Base-by-base conservation (phyloP, 2,888 invertebrate species). In the Trichopria drosophilae region DNA sequence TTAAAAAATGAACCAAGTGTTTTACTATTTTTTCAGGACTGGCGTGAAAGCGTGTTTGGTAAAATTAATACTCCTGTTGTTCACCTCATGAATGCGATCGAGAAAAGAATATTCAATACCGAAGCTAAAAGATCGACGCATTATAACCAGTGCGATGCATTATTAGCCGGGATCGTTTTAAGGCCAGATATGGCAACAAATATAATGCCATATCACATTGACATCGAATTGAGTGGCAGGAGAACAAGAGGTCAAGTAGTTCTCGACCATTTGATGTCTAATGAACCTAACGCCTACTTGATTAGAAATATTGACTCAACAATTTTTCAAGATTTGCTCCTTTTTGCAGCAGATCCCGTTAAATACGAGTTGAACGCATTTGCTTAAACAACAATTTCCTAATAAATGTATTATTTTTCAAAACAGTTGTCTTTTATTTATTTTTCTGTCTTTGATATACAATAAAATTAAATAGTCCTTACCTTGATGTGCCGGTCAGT, bases 191-290 rank as follows among this genome's bases (percentile, higher is more conserved):
- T 79, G 40, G 71, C 78, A 5, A 65, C 65, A 10, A 51, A 58
- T 23, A 39, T 61, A 19, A 36, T 52, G 1, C 3, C 59, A 12
- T 63, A 71, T 52, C 78, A 82, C 64, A 79, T 78, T 2, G 80
- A 81, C 1, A 80, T 86, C 3, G 86, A 86, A 64, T 70, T 85
- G 13, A 71, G 71, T 48, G 84, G 84, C 2, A 65, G 57, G 3
- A 76, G 78, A 58, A 84, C 85, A 0, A 77, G 85, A 42, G 87
- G 86, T 1, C 84, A 84, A 74, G 80, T 85, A 69, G 80, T 85
- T 1, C 72, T 85, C 13, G 83, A 85, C 69, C 81, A 81, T 68
- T 68, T 73, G 24, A 65, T 70, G 35, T 60, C 62, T 6, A 69
- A 74, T 34, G 57, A 70, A 51, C 69, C 75, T 1, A 80, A 80